A percentile compares a stretch with the other conserved stretches of the same genome.
Conservation (phyloP, 1,140 invertebrate species). For the Holcopasites calliopsidis region DNA sequence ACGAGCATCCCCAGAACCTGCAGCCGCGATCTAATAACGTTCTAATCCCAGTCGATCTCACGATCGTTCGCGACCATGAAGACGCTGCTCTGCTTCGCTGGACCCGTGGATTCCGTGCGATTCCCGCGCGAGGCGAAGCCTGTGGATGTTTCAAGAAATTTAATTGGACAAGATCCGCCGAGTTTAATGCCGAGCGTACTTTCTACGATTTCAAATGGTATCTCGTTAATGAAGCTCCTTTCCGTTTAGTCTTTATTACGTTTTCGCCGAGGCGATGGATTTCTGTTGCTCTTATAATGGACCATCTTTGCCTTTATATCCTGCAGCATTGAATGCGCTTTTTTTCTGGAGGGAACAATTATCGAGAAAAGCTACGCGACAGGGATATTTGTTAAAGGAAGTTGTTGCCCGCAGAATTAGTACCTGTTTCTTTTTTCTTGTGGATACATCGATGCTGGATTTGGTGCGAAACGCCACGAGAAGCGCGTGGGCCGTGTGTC, state of each 20-base stretch:
- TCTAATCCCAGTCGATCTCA: conserved; percentile 30
- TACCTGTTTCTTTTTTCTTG: conserved; percentile 6
- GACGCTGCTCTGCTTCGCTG: conserved; percentile 3
- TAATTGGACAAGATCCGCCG: neutral
- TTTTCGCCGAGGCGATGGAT: neutral
- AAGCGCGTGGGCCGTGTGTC: conserved; percentile 34
- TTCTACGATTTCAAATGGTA: too few relatives aligned
- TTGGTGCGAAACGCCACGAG: conserved; percentile 34
- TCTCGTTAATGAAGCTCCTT: neutral
- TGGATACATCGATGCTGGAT: conserved; percentile 37
- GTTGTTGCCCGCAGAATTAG: neutral
- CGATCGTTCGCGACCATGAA: neutral
- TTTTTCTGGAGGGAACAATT: neutral
- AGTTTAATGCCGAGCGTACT: neutral
- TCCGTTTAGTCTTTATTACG: neutral
- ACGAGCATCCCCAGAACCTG: conserved; percentile 22
- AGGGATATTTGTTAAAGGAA: neutral
- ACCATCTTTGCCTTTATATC: neutral
- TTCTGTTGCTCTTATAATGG: too few relatives aligned
- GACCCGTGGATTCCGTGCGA: neutral
- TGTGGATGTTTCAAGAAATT: neutral
- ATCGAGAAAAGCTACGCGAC: neutral
- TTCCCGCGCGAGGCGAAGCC: neutral
- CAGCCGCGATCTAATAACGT: conserved; percentile 18
- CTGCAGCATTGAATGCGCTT: neutral